Conservation (phyloP, 2,888 invertebrate genomes). For the Cantharis rufa region DNA sequence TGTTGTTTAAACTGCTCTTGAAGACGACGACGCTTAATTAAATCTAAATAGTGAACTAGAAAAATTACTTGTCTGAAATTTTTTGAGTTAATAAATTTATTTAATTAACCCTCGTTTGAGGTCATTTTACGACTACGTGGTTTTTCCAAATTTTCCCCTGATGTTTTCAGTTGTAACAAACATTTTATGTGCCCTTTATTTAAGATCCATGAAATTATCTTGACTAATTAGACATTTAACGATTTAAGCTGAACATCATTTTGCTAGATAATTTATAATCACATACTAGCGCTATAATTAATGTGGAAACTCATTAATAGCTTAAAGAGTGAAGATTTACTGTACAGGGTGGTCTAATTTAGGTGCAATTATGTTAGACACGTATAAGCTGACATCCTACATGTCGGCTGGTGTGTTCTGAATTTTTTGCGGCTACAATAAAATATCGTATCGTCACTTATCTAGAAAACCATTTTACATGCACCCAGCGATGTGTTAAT, state of each 20-base stretch:
- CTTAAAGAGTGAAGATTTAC: background rate
- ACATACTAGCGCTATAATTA: background rate
- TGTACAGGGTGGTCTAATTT: background rate
- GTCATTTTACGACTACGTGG: background rate
- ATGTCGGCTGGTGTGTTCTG: background rate
- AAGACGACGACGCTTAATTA: background rate
- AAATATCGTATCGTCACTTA: background rate
- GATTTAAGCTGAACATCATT: background rate
- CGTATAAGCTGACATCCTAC: background rate
- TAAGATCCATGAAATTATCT: background rate
- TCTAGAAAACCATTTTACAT: background rate
- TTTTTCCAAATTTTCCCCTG: background rate
- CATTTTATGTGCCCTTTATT: background rate
- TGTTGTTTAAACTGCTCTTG: slow-evolving; percentile 1
- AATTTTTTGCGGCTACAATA: background rate
- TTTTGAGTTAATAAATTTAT: background rate
- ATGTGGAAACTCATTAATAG: background rate
- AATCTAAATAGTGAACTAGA: background rate
- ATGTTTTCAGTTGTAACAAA: background rate
- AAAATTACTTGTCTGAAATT: background rate
- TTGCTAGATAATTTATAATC: background rate
- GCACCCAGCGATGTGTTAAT: slow-evolving; percentile 26
- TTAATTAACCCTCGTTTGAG: background rate
- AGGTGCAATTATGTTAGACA: background rate
- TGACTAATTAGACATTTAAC: background rate